phyloP scores from a whole-genome alignment of 2,888 invertebrate genomes.

The Pristionchus mayeri region DNA sequence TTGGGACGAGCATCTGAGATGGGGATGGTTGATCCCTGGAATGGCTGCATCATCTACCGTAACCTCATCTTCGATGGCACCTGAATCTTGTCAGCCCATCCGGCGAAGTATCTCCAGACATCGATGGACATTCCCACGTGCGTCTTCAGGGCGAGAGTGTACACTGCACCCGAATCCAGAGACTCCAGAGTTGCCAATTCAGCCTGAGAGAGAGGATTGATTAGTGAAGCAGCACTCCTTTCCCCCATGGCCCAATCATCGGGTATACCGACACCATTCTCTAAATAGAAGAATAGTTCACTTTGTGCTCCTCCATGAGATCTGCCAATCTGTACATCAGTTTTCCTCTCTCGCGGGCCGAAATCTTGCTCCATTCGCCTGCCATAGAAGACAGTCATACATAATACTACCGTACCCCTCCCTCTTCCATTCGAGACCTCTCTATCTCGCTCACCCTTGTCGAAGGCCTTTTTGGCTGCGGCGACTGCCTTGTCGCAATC shows the following conservation, averaged over 20 bases:
- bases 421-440: not conserved
- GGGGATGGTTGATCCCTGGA: constrained; percentile 88
- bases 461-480: constrained; percentile 83
- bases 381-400: constrained; percentile 80
- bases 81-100: constrained; percentile 94
- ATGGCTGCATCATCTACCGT: not conserved
- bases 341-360: constrained; percentile 90
- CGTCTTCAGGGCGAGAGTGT: constrained; percentile 94
- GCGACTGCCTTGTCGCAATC: constrained; percentile 91
- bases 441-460: constrained; percentile 49
- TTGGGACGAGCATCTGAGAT: constrained; percentile 93
- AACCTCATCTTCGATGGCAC: constrained; percentile 64
- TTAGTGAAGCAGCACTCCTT: too few species aligned
- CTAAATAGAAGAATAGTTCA: too few species aligned
- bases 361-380: constrained; percentile 95
- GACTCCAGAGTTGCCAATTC: constrained; percentile 94
- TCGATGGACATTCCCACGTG: constrained; percentile 98
- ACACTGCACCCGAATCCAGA: constrained; percentile 95
- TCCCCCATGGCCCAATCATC: too few species aligned
- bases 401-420: not conserved
- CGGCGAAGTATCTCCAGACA: constrained; percentile 95
- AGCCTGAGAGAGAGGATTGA: constrained; percentile 80
- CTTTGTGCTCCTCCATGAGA: constrained; percentile 91
- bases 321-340: constrained; percentile 91
- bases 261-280: too few species aligned